These are phyloP conservation scores for Ericerus pela DNA, from an alignment of 1,140 invertebrate genomes.

Conservation along the genomic window DNA sequence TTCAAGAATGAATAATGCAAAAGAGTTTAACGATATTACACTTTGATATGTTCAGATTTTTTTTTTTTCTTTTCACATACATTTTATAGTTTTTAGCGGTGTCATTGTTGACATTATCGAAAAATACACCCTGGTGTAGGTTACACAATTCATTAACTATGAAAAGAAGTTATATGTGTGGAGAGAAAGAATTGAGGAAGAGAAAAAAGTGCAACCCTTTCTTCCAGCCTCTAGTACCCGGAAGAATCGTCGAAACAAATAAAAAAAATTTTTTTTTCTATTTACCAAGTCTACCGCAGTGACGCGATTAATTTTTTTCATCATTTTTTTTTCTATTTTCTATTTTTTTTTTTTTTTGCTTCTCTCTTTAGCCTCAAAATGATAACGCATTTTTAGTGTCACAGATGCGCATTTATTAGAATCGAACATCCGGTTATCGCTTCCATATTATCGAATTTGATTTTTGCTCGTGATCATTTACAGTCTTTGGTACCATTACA, in stretches of 20 bases:
- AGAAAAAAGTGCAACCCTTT: constrained; percentile 7
- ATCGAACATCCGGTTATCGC: neutral
- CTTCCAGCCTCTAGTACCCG: neutral
- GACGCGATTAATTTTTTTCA: constrained; percentile 4
- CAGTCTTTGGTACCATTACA: no score
- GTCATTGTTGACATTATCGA: constrained; percentile 8
- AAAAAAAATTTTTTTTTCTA: constrained; percentile 7
- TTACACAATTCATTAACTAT: constrained; percentile 9
- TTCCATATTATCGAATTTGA: constrained; percentile 7
- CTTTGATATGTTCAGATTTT: neutral
- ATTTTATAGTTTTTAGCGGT: no score
- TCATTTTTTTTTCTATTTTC: no score
- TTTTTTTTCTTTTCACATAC: no score
- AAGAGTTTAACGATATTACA: constrained; percentile 11
- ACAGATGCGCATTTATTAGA: constrained; percentile 5
- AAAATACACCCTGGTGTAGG: neutral
- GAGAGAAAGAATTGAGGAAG: no score
- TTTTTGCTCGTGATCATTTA: neutral
- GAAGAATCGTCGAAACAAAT: no score
- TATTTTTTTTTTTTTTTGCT: no score
- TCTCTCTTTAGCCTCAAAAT: no score
- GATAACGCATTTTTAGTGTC: neutral
- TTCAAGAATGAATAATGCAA: constrained; percentile 6
- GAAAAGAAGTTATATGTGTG: no score
- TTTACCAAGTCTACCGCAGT: constrained; percentile 11